Percentiles rank a stretch among this genome's conserved stretches.
These are phyloP conservation scores for Pristiophorus japonicus DNA, from an alignment of 2,113 vertebrate species.

Conservation along the genomic window DNA sequence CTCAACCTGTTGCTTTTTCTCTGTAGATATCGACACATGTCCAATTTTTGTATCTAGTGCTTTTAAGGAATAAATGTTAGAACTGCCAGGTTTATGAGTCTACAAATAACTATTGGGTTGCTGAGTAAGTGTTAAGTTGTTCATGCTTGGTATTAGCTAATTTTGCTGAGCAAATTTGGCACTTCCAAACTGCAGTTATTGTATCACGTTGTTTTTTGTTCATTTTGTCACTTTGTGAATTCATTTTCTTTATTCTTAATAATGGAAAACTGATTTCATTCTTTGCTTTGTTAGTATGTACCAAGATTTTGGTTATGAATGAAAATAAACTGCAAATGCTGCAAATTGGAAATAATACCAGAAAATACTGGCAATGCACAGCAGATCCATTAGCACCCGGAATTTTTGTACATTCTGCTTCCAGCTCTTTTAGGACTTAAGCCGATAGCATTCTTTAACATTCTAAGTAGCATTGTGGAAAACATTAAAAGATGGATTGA, in stretches of 20 bases:
- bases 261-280: neutral
- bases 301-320: neutral
- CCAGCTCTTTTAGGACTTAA: neutral
- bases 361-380: neutral
- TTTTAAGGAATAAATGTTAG: neutral
- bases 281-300: neutral
- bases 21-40: neutral
- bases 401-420: neutral
- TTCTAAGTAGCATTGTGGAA: neutral
- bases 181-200: neutral
- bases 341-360: neutral
- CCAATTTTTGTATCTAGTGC: neutral
- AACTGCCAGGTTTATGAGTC: neutral
- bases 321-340: neutral
- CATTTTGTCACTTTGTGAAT: neutral
- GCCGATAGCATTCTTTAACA: neutral
- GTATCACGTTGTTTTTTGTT: neutral
- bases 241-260: neutral
- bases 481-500: constrained; percentile 1
- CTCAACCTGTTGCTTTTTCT: neutral
- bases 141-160: neutral
- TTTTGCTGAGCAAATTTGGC: neutral
- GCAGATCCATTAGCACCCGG: neutral
- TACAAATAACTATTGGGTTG: neutral
- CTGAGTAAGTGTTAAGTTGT: constrained; percentile 8